Conservation (phyloP, 2,797 vertebrate genomes). For the Choloepus didactylus region DNA sequence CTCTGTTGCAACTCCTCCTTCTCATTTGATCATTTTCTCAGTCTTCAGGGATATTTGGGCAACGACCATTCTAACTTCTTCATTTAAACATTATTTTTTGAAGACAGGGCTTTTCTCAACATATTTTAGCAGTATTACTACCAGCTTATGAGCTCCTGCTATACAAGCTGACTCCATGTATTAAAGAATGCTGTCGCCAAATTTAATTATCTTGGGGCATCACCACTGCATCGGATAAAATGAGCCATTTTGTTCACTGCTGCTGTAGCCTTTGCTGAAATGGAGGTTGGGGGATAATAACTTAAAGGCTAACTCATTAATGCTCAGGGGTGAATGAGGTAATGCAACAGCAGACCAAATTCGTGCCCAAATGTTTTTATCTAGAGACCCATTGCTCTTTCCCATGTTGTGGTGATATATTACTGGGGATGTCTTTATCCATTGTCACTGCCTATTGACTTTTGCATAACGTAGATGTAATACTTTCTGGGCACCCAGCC, state of each 20-base stretch:
- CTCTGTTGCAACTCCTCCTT: no score
- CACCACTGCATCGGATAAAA: slow-evolving; percentile 39
- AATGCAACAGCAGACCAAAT: slow-evolving; percentile 42
- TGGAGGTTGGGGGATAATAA: slow-evolving; percentile 51
- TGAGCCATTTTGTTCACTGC: slow-evolving; percentile 8
- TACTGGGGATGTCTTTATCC: slow-evolving; percentile 45
- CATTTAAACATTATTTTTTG: slow-evolving; percentile 21
- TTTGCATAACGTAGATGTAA: slow-evolving; percentile 34
- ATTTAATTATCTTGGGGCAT: slow-evolving; percentile 55
- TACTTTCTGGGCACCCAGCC: slow-evolving; percentile 39
- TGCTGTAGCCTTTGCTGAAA: slow-evolving; percentile 50
- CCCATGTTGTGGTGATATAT: neutral
- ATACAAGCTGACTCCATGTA: neutral
- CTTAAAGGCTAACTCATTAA: slow-evolving; percentile 67
- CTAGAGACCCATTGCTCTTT: slow-evolving; percentile 28
- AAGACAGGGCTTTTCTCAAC: slow-evolving; percentile 32
- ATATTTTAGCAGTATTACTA: slow-evolving; percentile 27
- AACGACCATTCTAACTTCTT: no score
- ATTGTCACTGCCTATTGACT: slow-evolving; percentile 35
- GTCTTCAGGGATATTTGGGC: no score
- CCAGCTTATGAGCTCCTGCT: slow-evolving; percentile 9
- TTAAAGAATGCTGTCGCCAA: neutral
- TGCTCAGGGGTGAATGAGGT: slow-evolving; percentile 1
- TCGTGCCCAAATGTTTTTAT: slow-evolving; percentile 54
- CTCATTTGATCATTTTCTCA: no score